Percentiles rank a stretch among this genome's conserved stretches.
Conservation (phyloP, 2,797 vertebrate genomes). For the Apogon hyalosoma region DNA sequence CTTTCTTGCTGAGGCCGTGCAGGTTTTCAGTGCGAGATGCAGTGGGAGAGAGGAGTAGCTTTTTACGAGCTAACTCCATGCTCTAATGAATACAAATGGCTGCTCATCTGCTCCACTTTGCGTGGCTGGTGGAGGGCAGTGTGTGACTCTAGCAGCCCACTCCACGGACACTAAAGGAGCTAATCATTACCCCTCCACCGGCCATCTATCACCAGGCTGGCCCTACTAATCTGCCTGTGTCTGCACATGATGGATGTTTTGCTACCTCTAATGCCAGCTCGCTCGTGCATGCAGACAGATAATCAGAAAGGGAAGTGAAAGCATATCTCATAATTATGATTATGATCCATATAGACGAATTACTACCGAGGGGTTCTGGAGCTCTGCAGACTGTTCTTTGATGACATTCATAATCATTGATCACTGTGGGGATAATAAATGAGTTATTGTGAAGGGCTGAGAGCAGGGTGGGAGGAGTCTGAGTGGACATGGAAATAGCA, state of each 20-base stretch:
- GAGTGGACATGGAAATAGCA: conserved; percentile 13
- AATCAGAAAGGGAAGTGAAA: conserved; percentile 66
- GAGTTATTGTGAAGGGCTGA: conserved; percentile 42
- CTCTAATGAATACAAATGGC: conserved; percentile 73
- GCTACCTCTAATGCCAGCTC: conserved; percentile 53
- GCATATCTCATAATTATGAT: conserved; percentile 75
- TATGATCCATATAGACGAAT: conserved; percentile 59
- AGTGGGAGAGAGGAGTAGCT: conserved; percentile 27
- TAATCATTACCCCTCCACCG: conserved; percentile 62
- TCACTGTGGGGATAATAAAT: conserved; percentile 53
- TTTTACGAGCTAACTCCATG: conserved; percentile 40
- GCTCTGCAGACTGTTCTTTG: conserved; percentile 26
- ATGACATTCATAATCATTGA: conserved; percentile 68
- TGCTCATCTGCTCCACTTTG: conserved; percentile 60
- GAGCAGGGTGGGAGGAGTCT: conserved; percentile 49
- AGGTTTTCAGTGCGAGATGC: conserved; percentile 8
- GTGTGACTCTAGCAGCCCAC: conserved; percentile 40
- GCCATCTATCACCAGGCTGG: conserved; percentile 57
- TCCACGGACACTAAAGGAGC: conserved; percentile 55
- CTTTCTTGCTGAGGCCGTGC: conserved; percentile 31
- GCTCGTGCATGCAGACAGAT: conserved; percentile 59
- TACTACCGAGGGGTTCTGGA: conserved; percentile 19
- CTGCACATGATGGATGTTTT: conserved; percentile 70
- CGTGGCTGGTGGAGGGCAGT: conserved; percentile 54
- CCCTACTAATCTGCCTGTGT: conserved; percentile 56